Percentiles rank a stretch among this genome's conserved stretches.
Conservation (phyloP, 2,113 vertebrate species). For the Hyaena hyaena region DNA sequence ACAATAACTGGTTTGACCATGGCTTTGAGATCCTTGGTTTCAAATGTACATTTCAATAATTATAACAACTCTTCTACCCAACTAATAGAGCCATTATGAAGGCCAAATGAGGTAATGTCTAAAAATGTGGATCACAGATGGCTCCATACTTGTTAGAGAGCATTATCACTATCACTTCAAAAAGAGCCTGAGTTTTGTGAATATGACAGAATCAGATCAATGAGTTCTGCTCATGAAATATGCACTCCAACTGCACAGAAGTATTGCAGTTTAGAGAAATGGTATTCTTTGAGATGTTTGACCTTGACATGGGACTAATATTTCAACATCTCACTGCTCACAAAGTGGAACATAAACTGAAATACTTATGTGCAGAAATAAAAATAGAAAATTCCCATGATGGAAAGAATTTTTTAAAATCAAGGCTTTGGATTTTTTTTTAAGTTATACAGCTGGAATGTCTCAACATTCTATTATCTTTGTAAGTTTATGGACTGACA, state of each 20-base stretch:
- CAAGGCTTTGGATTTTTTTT: not conserved
- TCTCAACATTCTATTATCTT: not conserved
- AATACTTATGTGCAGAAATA: not conserved
- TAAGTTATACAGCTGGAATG: not conserved
- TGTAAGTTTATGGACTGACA: not conserved
- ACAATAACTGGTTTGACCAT: not conserved
- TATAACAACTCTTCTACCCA: not conserved
- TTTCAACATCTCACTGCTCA: constrained; percentile 35
- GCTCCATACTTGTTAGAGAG: not conserved
- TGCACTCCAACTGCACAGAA: not conserved
- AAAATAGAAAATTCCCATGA: not conserved
- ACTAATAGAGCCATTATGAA: not conserved
- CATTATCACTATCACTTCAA: not conserved
- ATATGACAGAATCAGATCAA: not conserved
- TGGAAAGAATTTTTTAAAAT: not conserved
- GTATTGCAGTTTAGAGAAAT: not conserved
- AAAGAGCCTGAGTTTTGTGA: not conserved
- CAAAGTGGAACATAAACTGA: constrained; percentile 14
- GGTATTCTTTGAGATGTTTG: not conserved
- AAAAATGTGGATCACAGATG: not conserved
- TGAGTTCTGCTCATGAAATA: not conserved
- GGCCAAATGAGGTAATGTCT: not conserved
- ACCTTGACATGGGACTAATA: not conserved
- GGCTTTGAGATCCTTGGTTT: not conserved
- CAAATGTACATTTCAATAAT: not conserved